phyloP scores from a whole-genome alignment of 2,113 vertebrate genomes.

The Eidolon helvum region DNA sequence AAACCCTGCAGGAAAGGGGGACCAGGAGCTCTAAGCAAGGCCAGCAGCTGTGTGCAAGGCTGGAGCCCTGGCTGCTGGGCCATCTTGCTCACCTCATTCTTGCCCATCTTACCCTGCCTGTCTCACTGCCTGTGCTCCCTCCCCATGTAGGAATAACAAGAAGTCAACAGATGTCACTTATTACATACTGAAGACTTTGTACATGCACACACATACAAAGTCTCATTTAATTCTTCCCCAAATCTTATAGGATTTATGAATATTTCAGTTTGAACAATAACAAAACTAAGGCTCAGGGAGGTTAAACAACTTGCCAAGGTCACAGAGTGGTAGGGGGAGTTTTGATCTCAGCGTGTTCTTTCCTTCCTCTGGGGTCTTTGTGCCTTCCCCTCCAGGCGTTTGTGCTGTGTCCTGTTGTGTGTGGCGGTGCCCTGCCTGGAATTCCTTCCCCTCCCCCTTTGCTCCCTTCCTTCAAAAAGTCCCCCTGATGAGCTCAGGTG shows the following conservation, averaged over 20 bases:
- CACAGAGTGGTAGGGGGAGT: background rate
- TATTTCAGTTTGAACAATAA: background rate
- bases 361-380: background rate
- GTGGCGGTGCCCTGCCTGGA: too few relatives aligned
- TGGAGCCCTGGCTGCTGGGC: background rate
- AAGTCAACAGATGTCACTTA: background rate
- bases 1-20: background rate
- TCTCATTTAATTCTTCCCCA: background rate
- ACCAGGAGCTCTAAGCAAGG: background rate
- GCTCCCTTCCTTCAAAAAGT: background rate
- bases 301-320: background rate
- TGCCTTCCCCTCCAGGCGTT: fast-evolving
- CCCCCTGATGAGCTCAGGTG: background rate
- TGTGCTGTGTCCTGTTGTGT: background rate
- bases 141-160: background rate
- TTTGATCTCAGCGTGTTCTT: background rate
- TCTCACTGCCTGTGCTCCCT: background rate
- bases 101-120: background rate
- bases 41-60: background rate
- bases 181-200: background rate
- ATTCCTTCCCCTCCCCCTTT: background rate
- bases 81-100: background rate
- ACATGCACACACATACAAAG: background rate
- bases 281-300: background rate
- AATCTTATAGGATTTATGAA: background rate